Evolutionary conservation across 1,140 invertebrate genomes (phyloP).

Genomic region (Drosophila jambulina): DNA sequence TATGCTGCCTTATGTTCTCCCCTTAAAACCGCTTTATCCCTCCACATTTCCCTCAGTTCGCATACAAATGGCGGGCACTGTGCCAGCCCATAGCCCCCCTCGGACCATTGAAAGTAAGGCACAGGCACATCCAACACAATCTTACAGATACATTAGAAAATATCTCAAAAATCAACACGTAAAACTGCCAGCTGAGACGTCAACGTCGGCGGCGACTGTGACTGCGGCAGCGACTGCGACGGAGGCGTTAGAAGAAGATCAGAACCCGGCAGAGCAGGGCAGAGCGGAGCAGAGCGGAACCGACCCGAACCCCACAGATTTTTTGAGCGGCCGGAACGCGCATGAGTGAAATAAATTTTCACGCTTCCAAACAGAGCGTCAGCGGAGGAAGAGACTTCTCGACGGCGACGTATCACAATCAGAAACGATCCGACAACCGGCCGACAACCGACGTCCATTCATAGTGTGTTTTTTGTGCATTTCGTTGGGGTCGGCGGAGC

Average conservation of each 20-base stretch:
- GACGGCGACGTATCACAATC: slow-evolving; percentile 66
- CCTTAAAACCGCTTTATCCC: neutral
- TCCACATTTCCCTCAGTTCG: slow-evolving; percentile 6
- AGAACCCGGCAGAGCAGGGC: slow-evolving; percentile 9
- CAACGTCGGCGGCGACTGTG: slow-evolving; percentile 6
- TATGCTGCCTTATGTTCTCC: too few relatives aligned
- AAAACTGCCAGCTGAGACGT: slow-evolving; percentile 48
- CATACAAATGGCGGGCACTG: slow-evolving; percentile 51
- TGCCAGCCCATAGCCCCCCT: slow-evolving; percentile 37
- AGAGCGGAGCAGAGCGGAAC: neutral
- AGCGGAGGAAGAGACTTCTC: slow-evolving; percentile 66
- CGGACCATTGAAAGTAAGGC: slow-evolving; percentile 31
- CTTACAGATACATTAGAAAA: slow-evolving; percentile 79
- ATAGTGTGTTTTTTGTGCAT: slow-evolving; percentile 48
- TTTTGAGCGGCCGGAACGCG: slow-evolving; percentile 60
- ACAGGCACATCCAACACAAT: slow-evolving; percentile 65
- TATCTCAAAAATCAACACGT: slow-evolving; percentile 83
- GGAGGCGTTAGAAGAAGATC: slow-evolving; percentile 31
- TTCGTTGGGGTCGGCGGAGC: slow-evolving; percentile 34
- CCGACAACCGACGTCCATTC: slow-evolving; percentile 64
- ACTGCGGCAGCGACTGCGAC: slow-evolving; percentile 24
- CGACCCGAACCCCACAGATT: slow-evolving; percentile 33
- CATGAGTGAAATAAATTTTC: slow-evolving; percentile 82
- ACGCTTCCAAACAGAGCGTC: slow-evolving; percentile 80
- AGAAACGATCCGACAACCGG: slow-evolving; percentile 49